Percentiles rank a stretch among this genome's conserved stretches.
These are phyloP conservation scores for Phyllostomus discolor DNA, from an alignment of 2,113 vertebrate species.

Conservation along the genomic window DNA sequence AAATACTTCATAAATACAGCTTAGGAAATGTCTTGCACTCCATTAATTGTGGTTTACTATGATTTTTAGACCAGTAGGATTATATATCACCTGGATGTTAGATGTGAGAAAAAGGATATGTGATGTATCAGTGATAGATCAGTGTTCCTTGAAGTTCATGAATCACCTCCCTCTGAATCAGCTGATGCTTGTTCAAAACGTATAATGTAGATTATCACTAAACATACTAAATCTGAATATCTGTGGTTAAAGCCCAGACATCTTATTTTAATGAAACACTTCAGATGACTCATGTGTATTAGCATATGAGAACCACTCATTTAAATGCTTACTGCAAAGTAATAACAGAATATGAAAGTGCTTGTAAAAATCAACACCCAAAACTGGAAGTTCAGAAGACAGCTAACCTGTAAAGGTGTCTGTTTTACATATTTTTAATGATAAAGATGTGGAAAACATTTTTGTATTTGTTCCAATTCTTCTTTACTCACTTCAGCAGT, in stretches of 20 bases:
- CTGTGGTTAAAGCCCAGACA: not conserved
- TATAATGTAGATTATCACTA: not conserved
- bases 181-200: not conserved
- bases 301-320: not conserved
- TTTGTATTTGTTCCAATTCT: constrained; percentile 22
- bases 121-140: not conserved
- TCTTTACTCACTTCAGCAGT: not conserved
- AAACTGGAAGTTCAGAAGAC: constrained; percentile 29
- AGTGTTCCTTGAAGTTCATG: not conserved
- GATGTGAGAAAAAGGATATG: not conserved
- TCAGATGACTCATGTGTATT: not conserved
- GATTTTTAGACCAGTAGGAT: not conserved
- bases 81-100: not conserved
- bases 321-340: constrained; percentile 24
- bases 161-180: not conserved
- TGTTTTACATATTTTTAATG: constrained; percentile 28
- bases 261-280: constrained; percentile 8
- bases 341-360: not conserved
- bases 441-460: not conserved
- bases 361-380: not conserved
- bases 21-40: not conserved
- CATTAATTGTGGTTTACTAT: not conserved
- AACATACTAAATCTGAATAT: not conserved
- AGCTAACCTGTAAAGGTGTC: not conserved
- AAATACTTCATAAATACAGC: not conserved